Conservation (phyloP, 2,888 invertebrate species). For the Rapana venosa region DNA sequence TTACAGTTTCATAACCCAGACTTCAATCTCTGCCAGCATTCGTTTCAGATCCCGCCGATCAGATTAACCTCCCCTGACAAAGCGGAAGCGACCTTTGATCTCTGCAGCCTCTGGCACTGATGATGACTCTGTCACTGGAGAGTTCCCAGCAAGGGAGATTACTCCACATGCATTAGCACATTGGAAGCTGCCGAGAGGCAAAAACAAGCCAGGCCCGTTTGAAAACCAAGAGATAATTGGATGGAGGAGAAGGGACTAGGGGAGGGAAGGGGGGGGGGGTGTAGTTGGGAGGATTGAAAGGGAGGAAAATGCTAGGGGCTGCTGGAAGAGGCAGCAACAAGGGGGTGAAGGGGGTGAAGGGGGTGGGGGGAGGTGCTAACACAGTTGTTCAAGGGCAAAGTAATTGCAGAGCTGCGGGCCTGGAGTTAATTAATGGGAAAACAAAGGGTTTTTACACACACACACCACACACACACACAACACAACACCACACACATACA, state of each 20-base stretch:
- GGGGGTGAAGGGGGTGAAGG: neutral
- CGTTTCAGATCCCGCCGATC: neutral
- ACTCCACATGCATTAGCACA: constrained; percentile 11
- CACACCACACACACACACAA: too few species aligned
- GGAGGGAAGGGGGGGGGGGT: too few species aligned
- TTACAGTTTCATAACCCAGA: neutral
- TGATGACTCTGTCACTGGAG: constrained; percentile 17
- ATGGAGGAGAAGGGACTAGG: neutral
- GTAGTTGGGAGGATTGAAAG: neutral
- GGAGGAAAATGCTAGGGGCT: neutral
- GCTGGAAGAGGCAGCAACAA: neutral
- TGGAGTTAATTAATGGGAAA: too few species aligned
- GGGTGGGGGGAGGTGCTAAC: neutral
- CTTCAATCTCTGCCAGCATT: neutral
- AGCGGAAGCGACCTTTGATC: constrained; percentile 32
- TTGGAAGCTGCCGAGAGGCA: neutral
- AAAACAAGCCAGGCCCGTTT: constrained; percentile 1
- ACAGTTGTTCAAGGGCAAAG: neutral
- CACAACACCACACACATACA: too few species aligned
- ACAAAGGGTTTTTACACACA: too few species aligned
- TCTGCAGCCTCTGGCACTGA: constrained; percentile 8
- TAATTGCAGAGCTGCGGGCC: neutral
- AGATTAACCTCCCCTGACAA: neutral
- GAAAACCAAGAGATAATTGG: neutral
- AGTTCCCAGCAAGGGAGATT: constrained; percentile 16